These are phyloP conservation scores for Macropodus opercularis DNA, from an alignment of 2,797 vertebrate species.

Conservation along the genomic window DNA sequence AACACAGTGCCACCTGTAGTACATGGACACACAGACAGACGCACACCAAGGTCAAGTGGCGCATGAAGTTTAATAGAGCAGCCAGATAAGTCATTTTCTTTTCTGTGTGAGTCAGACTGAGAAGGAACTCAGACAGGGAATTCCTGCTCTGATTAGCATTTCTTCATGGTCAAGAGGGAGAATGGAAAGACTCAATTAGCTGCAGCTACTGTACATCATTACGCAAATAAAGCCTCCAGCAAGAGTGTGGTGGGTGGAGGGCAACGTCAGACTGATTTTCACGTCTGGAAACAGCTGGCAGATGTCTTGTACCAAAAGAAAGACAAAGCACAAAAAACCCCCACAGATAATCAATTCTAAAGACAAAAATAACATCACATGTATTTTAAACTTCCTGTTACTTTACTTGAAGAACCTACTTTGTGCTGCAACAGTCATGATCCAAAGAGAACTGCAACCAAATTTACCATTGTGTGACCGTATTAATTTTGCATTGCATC, in stretches of 20 bases:
- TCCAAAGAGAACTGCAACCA: too few species aligned
- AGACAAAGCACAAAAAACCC: slow-evolving; percentile 47
- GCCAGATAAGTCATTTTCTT: slow-evolving; percentile 18
- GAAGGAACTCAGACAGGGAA: slow-evolving; percentile 1
- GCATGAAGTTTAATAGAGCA: slow-evolving; percentile 10
- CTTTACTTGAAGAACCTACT: background rate
- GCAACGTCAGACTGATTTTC: slow-evolving; percentile 44
- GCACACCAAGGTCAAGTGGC: slow-evolving; percentile 24
- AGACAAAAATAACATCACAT: slow-evolving; percentile 4
- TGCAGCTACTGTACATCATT: slow-evolving; percentile 51
- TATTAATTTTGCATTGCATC: too few species aligned
- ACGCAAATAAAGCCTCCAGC: slow-evolving; percentile 64
- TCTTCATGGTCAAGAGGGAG: slow-evolving; percentile 42
- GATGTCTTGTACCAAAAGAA: slow-evolving; percentile 48
- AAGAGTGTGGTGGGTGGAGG: slow-evolving; percentile 43
- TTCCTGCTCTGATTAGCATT: slow-evolving; percentile 31
- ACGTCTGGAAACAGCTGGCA: slow-evolving; percentile 67
- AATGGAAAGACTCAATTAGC: slow-evolving; percentile 43
- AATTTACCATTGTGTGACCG: too few species aligned
- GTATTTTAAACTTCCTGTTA: background rate
- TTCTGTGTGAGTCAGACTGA: background rate
- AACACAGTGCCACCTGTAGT: slow-evolving; percentile 89
- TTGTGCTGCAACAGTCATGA: too few species aligned
- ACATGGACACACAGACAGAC: slow-evolving; percentile 7
- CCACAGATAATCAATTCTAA: slow-evolving; percentile 27